A percentile compares a stretch with the other conserved stretches of the same genome.
phyloP scores from a whole-genome alignment of 2,888 invertebrate species.

The Bellardia bayeri region DNA sequence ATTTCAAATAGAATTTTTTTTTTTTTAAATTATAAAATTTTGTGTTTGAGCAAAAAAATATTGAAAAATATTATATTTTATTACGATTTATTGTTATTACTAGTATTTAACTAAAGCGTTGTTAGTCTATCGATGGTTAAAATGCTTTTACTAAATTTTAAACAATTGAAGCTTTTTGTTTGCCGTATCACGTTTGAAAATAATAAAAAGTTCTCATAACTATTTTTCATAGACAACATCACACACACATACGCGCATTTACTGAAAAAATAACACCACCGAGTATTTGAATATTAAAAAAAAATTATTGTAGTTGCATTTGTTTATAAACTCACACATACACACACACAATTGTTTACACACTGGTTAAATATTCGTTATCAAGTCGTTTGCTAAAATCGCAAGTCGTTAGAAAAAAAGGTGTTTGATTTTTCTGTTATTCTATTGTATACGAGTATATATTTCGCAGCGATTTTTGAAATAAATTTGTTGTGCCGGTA shows the following conservation, averaged over 20 bases:
- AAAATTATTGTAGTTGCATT: slow-evolving; percentile 16
- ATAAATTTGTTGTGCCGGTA: slow-evolving; percentile 18
- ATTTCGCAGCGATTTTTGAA: slow-evolving; percentile 9
- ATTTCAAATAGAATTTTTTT: slow-evolving; percentile 15
- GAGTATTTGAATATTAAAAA: background rate
- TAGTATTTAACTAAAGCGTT: slow-evolving; percentile 37
- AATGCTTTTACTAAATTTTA: slow-evolving; percentile 63
- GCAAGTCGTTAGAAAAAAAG: slow-evolving; percentile 58
- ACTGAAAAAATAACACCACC: slow-evolving; percentile 2
- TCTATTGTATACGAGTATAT: background rate
- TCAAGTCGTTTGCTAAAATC: slow-evolving; percentile 59
- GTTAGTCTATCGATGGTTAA: slow-evolving; percentile 59
- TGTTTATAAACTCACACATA: slow-evolving; percentile 10
- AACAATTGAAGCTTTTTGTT: slow-evolving; percentile 69
- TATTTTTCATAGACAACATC: slow-evolving; percentile 46
- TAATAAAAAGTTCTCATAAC: slow-evolving; percentile 65
- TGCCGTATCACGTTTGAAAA: slow-evolving; percentile 54
- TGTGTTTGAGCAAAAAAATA: slow-evolving; percentile 23
- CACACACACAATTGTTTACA: background rate
- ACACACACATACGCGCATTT: background rate
- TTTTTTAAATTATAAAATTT: slow-evolving; percentile 9
- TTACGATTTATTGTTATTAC: slow-evolving; percentile 9
- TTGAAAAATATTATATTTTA: slow-evolving; percentile 22
- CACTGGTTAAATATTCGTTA: slow-evolving; percentile 47
- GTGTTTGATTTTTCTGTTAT: background rate